Percentiles rank a stretch among this genome's conserved stretches.
Conservation (phyloP, 2,888 invertebrate species). For the Lamellibrachia satsuma region DNA sequence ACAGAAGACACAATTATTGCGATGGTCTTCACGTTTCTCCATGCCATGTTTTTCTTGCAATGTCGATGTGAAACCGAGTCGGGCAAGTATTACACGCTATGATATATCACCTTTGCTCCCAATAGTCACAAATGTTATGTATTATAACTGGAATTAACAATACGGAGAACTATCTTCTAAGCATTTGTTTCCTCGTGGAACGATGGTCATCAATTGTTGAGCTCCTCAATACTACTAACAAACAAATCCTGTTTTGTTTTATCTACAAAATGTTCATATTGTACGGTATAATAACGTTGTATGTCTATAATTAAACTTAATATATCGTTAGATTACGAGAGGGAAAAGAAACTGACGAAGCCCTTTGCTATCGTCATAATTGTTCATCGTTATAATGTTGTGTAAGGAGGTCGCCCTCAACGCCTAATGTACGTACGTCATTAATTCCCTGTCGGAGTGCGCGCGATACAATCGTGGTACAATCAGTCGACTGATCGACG, state of each 20-base stretch:
- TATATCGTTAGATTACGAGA: neutral
- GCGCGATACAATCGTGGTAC: neutral
- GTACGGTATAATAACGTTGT: neutral
- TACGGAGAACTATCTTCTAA: neutral
- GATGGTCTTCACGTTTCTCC: neutral
- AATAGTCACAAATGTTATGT: neutral
- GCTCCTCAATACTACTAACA: neutral
- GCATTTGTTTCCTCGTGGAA: too few species aligned
- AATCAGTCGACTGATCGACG: neutral
- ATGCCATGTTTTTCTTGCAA: neutral
- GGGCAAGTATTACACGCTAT: neutral
- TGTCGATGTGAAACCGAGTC: neutral
- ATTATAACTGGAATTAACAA: neutral
- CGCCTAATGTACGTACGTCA: neutral
- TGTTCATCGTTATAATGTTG: neutral
- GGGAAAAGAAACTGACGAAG: neutral
- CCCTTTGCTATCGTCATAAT: neutral
- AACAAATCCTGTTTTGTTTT: neutral
- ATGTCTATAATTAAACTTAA: neutral
- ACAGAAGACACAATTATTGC: slow-evolving; percentile 6
- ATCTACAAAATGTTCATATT: neutral
- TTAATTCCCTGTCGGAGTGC: neutral
- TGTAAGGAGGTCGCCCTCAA: neutral
- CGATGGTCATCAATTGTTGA: too few species aligned
- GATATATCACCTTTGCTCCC: too few species aligned